Conservation (phyloP, 2,113 vertebrate genomes). For the Sinocyclocheilus rhinocerous region DNA sequence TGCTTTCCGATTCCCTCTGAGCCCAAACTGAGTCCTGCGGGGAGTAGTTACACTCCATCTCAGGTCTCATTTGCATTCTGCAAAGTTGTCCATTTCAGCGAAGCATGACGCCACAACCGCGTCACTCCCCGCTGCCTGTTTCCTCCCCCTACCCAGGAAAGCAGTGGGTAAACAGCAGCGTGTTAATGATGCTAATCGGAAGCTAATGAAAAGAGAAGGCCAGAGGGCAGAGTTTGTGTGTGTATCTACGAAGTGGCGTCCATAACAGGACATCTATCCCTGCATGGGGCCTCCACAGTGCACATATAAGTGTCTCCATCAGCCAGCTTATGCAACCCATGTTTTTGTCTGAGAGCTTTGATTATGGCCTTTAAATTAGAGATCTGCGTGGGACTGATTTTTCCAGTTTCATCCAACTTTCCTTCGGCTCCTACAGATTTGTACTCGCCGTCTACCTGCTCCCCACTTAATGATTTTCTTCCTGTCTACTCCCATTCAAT, state of each 20-base stretch:
- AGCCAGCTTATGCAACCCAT: conserved; percentile 5
- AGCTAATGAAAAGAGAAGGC: conserved; percentile 17
- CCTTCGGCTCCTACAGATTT: background rate
- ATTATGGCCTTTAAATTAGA: background rate
- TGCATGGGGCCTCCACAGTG: conserved; percentile 1
- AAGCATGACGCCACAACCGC: conserved; percentile 12
- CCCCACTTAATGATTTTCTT: background rate
- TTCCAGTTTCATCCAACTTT: background rate
- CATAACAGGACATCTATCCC: conserved; percentile 24
- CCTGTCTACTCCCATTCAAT: background rate
- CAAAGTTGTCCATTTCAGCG: background rate
- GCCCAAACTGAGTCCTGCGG: background rate
- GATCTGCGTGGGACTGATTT: background rate
- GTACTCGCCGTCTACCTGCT: background rate
- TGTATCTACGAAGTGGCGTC: background rate
- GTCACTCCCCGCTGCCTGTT: conserved; percentile 15
- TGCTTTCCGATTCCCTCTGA: background rate
- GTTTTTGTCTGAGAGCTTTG: conserved; percentile 28
- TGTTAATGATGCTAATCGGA: conserved; percentile 15
- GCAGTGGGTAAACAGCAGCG: conserved; percentile 10
- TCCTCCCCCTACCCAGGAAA: background rate
- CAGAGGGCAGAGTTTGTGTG: conserved; percentile 20
- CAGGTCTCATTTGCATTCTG: background rate
- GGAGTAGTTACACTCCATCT: conserved; percentile 4
- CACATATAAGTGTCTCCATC: background rate